Percentiles rank a stretch among this genome's conserved stretches.
These are phyloP conservation scores for Rhimphoctona megacephalus DNA, from an alignment of 2,888 invertebrate genomes.

Conservation along the genomic window DNA sequence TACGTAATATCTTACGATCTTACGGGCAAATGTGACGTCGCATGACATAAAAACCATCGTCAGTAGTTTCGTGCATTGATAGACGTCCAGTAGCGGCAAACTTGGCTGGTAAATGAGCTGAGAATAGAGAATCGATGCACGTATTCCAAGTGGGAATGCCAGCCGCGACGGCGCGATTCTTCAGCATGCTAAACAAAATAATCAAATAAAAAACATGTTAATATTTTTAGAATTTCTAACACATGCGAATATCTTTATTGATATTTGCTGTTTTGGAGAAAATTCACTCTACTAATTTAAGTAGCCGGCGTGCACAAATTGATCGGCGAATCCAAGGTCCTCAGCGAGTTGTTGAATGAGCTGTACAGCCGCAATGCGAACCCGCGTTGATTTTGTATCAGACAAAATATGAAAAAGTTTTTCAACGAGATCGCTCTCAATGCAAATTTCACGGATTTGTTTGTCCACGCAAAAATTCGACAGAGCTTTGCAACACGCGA, in stretches of 20 bases:
- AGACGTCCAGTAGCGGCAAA: constrained; percentile 88
- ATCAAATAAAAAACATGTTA: neutral
- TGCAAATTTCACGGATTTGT: constrained; percentile 69
- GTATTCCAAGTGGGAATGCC: constrained; percentile 87
- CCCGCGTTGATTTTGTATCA: constrained; percentile 72
- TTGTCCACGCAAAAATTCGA: constrained; percentile 73
- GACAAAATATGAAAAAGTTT: constrained; percentile 74
- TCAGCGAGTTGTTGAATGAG: constrained; percentile 75
- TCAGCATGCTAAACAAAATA: constrained; percentile 85
- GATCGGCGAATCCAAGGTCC: constrained; percentile 72
- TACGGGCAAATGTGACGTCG: constrained; percentile 78
- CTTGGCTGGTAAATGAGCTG: constrained; percentile 88
- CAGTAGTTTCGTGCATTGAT: constrained; percentile 87
- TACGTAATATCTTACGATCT: constrained; percentile 50
- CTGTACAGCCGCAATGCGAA: constrained; percentile 74
- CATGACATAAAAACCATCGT: constrained; percentile 82
- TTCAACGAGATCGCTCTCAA: constrained; percentile 66
- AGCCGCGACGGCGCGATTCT: constrained; percentile 83
- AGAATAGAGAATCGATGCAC: constrained; percentile 87
- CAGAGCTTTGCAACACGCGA: constrained; percentile 75
- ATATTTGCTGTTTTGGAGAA: constrained; percentile 3
- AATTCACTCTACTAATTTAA: constrained; percentile 75
- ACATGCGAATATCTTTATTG: neutral
- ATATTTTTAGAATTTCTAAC: neutral
- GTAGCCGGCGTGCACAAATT: constrained; percentile 75